Base-by-base conservation (phyloP, 2,113 vertebrate genomes). In the Carollia perspicillata region DNA sequence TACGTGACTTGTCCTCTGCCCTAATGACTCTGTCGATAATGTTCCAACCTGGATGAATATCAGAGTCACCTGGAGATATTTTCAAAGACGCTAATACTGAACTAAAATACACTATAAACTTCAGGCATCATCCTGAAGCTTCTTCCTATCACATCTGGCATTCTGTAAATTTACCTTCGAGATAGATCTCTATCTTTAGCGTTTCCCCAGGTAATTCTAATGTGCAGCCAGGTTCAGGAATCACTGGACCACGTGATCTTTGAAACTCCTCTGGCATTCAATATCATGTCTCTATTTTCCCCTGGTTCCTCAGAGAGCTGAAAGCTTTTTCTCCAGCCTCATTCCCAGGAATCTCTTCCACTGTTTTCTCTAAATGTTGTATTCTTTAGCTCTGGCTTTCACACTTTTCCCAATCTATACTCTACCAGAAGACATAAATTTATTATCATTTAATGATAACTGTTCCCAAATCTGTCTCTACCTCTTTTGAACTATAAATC, bases 241-340 rank as follows among this genome's bases (percentile, higher is more conserved):
- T 23, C 14, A 35, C 2, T 37, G 35, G 18, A 68, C 81, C 51
- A 30, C 1, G 28, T 33, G 20, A 77, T 8, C 40, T 65, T 4
- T 55, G 44, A 87, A 87, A 66, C 5, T 37, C 53, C 30, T 83
- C 53, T 37, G 30, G 55, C 30, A 90, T 65, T 93, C 35, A 68
- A 71, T 26, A 55, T 44, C 18, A 26, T 23, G 3, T 53, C 60
- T 87, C 28, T 92, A 13, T 75, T 79, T 77, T 77, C 10, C 60
- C 55, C 47, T 35, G 20, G 17, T 55, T 91, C 35, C 49, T 84
- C 42, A 0, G 11, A 79, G 42, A 80, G 49, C n/a, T 78, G 60
- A 96, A 90, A 72, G n/a, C 13, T 83, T 88, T 90, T 37, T 72
- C 47, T 58, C 90, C 90, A 83, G 18, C 14, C 33, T 87, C 83